Base-by-base conservation (phyloP, 1,140 invertebrate species). In the Cepaea nemoralis region DNA sequence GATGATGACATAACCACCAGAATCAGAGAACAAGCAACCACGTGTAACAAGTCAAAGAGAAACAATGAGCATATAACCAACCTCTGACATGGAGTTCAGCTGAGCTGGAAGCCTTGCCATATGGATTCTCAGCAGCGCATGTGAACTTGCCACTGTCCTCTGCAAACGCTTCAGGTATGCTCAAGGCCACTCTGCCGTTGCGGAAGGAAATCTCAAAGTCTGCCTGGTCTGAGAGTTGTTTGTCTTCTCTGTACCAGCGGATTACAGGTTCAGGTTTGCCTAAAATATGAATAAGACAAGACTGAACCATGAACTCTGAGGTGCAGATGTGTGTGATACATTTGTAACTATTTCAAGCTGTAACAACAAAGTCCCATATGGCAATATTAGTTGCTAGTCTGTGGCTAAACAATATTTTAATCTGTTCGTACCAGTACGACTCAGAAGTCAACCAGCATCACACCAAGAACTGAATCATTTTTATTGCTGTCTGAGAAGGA, bases 161-260 rank as follows among this genome's bases (percentile, higher is more conserved):
- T 63, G 96, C 95, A 89, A 98, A 88, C 0, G 86, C 86, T 81
- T 91, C 89, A 31, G 90, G 90, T 33, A 91, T 90, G 96, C 80
- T 97, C 90, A 91, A 79, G 39, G 86, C 82, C 1, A 91, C 90
- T 37, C 89, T 86, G 10, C 87, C 86, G 48, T 89, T 85, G 59
- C 77, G 83, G 85, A 90, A 90, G 8, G 87, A 86, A 63, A 91
- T 91, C 77, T 90, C 87, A 87, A 91, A 90, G 75, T 91, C 90
- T 22, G 89, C 83, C 75, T 85, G 82, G 59, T 89, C 87, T 24
- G 86, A 88, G 22, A 91, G 77, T 78, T 89, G 85, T 89, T 96
- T 96, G 87, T 97, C 97, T 92, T 99, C 98, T 90, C 96, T 94
- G 92, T 96, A 99, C 98, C 98, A 99, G 93, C 98, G 97, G 6